These are phyloP conservation scores for Onthophagus sagittarius DNA, from an alignment of 2,888 invertebrate genomes.

Conservation along the genomic window DNA sequence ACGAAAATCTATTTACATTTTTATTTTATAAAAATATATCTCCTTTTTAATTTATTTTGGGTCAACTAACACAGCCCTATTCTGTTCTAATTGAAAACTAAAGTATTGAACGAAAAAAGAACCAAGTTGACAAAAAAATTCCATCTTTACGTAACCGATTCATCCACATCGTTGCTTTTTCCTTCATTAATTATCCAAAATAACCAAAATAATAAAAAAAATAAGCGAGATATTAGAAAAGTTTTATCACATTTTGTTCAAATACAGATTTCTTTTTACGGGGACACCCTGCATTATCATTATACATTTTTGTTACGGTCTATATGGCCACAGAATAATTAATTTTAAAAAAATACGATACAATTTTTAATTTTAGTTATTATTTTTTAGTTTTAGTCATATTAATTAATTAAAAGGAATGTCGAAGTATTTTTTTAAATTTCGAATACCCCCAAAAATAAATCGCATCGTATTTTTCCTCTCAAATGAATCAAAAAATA, in stretches of 20 bases:
- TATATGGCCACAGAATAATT: background rate
- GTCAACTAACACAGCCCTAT: too few species aligned
- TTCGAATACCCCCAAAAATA: background rate
- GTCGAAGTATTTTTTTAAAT: background rate
- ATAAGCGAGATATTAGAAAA: background rate
- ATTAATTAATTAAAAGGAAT: background rate
- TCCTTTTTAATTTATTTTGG: too few species aligned
- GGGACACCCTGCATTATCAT: background rate
- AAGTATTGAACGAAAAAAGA: too few species aligned
- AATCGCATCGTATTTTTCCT: background rate
- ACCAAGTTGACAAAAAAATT: too few species aligned
- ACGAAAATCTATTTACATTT: too few species aligned
- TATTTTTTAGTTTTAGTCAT: too few species aligned
- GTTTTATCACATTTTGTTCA: background rate
- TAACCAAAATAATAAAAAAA: too few species aligned
- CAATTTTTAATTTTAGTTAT: background rate
- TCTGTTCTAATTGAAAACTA: too few species aligned
- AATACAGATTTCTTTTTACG: background rate
- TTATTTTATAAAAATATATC: too few species aligned
- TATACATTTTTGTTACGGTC: background rate
- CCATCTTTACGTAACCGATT: too few species aligned
- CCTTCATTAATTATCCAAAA: too few species aligned
- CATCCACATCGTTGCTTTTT: too few species aligned
- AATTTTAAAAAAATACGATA: background rate
- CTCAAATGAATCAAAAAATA: background rate